Evolutionary conservation across 2,113 vertebrate genomes (phyloP).

Genomic region (Upupa epops): DNA sequence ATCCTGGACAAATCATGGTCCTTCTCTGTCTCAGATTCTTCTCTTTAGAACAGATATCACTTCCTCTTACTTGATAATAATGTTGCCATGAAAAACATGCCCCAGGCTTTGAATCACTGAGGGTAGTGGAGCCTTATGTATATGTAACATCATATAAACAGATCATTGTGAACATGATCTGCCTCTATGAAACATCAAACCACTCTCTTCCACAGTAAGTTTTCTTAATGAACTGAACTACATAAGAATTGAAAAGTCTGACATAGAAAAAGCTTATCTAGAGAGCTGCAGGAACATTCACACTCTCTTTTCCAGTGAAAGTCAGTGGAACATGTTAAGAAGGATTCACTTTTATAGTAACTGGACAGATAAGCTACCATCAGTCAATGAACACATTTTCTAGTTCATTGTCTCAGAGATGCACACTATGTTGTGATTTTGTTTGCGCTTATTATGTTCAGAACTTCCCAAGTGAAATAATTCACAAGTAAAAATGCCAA

Average conservation of each 20-base stretch:
- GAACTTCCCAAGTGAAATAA: constrained; percentile 16
- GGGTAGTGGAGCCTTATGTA: not conserved
- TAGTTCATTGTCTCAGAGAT: not conserved
- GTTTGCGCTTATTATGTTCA: constrained; percentile 27
- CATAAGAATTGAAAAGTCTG: not conserved
- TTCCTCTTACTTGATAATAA: not conserved
- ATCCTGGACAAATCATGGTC: not conserved
- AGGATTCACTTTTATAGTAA: not conserved
- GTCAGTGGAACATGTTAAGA: accelerated
- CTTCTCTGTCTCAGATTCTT: not conserved
- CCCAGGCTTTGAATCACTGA: not conserved
- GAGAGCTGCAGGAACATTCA: not conserved
- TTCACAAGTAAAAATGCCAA: constrained; percentile 18
- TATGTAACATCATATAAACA: not conserved
- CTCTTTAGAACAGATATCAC: not conserved
- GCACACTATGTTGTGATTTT: not conserved
- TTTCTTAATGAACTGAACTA: not conserved
- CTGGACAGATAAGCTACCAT: accelerated
- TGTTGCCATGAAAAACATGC: not conserved
- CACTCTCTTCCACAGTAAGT: not conserved
- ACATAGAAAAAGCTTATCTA: not conserved
- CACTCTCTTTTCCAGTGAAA: not conserved
- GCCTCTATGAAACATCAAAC: not conserved
- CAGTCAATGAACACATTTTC: not conserved
- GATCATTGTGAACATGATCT: not conserved